A percentile compares a stretch with the other conserved stretches of the same genome.
These are phyloP conservation scores for Abrostola tripartita DNA, from an alignment of 2,888 invertebrate species.

Conservation along the genomic window DNA sequence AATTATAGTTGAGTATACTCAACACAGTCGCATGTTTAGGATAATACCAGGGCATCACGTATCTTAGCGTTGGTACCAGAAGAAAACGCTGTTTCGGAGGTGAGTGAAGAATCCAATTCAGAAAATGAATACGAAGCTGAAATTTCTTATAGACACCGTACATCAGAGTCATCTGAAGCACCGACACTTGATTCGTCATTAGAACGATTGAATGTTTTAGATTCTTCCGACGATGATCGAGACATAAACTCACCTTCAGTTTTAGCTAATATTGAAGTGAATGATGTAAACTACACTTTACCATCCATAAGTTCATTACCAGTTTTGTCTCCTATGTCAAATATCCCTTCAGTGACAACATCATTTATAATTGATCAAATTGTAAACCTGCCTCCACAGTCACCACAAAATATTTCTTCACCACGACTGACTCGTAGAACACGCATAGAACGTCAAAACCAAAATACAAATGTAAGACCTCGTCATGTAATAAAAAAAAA, in stretches of 20 bases:
- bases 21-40: neutral
- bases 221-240: conserved; percentile 13
- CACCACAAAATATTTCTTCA: neutral
- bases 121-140: conserved; percentile 10
- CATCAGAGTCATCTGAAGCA: conserved; percentile 11
- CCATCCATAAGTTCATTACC: conserved; percentile 16
- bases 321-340: conserved; percentile 13
- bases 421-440: conserved; percentile 5
- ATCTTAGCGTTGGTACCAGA: conserved; percentile 9
- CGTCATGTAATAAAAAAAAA: conserved; percentile 4
- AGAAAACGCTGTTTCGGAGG: conserved; percentile 13
- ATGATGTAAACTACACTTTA: conserved; percentile 6
- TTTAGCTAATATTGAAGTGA: conserved; percentile 4
- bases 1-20: neutral
- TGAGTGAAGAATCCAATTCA: conserved; percentile 11
- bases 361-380: conserved; percentile 13
- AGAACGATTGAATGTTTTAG: conserved; percentile 10
- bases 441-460: conserved; percentile 1
- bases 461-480: neutral
- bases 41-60: neutral
- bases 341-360: conserved; percentile 14
- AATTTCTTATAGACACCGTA: conserved; percentile 1
- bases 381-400: conserved; percentile 5
- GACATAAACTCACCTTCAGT: conserved; percentile 7
- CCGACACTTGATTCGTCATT: conserved; percentile 13